phyloP scores from a whole-genome alignment of 2,113 vertebrate species.

The Tachysurus fulvidraco region DNA sequence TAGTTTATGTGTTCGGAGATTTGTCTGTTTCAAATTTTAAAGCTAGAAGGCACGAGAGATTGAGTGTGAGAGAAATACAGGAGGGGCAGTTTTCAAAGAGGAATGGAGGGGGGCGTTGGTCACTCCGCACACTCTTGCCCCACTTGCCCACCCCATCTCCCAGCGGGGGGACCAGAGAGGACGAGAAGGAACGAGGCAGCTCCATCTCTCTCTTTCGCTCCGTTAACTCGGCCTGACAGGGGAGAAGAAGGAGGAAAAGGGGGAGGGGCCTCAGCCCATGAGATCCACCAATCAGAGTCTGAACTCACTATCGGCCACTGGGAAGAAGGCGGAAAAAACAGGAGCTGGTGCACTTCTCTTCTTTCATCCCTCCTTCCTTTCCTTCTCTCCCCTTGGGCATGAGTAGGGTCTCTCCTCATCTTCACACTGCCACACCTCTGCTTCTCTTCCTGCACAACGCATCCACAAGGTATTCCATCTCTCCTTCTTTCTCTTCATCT shows the following conservation, averaged over 20 bases:
- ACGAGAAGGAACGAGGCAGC: slow-evolving; percentile 40
- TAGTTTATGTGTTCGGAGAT: neutral
- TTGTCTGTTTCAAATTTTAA: slow-evolving; percentile 4
- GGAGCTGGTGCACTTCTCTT: slow-evolving; percentile 51
- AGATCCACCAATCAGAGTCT: slow-evolving; percentile 40
- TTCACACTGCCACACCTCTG: slow-evolving; percentile 48
- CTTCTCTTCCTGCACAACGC: slow-evolving; percentile 46
- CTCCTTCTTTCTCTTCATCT: slow-evolving; percentile 33
- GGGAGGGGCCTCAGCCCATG: slow-evolving; percentile 36
- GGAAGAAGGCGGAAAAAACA: slow-evolving; percentile 33
- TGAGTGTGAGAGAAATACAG: slow-evolving; percentile 3
- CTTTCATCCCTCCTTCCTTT: slow-evolving; percentile 51
- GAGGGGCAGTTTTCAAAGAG: neutral
- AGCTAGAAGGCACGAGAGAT: neutral
- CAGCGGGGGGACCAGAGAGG: slow-evolving; percentile 49
- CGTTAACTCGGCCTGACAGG: slow-evolving; percentile 56
- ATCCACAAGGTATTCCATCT: slow-evolving; percentile 52
- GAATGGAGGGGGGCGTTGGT: slow-evolving; percentile 22
- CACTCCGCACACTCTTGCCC: slow-evolving; percentile 48
- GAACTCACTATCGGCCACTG: slow-evolving; percentile 45
- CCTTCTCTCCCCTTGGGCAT: slow-evolving; percentile 45
- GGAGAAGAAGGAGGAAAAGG: slow-evolving; percentile 39
- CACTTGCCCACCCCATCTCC: slow-evolving; percentile 51
- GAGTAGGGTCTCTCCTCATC: slow-evolving; percentile 49
- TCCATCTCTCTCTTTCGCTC: slow-evolving; percentile 57